Evolutionary conservation across 2,888 invertebrate species (phyloP).

Genomic region (Trypoxylon attenuatum): DNA sequence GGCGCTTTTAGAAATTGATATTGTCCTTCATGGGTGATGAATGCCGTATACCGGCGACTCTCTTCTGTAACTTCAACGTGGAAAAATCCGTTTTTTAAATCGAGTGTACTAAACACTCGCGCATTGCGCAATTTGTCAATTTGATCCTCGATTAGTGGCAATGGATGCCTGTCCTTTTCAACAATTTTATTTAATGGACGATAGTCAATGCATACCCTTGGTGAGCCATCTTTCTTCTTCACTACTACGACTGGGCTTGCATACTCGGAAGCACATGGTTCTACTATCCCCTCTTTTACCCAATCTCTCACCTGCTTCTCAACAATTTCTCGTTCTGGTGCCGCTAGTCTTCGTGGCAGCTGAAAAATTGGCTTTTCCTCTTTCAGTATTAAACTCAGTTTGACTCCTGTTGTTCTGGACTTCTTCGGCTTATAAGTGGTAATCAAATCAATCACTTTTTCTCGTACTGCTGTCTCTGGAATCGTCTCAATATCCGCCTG

Average conservation of each 20-base stretch:
- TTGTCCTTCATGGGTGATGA: constrained; percentile 5
- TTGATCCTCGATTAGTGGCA: background rate
- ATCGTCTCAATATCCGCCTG: too few species aligned
- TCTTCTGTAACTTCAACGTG: constrained; percentile 5
- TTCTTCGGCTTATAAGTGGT: background rate
- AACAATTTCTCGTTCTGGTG: background rate
- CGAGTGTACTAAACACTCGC: background rate
- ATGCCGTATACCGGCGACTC: constrained; percentile 1
- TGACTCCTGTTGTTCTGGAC: background rate
- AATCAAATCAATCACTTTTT: background rate
- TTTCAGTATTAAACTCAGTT: background rate
- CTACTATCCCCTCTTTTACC: background rate
- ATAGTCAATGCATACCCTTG: background rate
- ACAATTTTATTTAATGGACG: background rate
- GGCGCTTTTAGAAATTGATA: constrained; percentile 13
- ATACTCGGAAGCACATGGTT: background rate
- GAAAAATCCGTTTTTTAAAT: constrained; percentile 2
- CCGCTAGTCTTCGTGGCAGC: background rate
- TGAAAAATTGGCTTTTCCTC: background rate
- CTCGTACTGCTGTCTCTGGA: too few species aligned
- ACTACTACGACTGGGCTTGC: background rate
- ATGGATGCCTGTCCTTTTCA: background rate
- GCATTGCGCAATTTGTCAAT: background rate
- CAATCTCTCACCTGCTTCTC: background rate
- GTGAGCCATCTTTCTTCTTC: background rate